Base-by-base conservation (phyloP, 2,113 vertebrate species). In the Scortum barcoo region DNA sequence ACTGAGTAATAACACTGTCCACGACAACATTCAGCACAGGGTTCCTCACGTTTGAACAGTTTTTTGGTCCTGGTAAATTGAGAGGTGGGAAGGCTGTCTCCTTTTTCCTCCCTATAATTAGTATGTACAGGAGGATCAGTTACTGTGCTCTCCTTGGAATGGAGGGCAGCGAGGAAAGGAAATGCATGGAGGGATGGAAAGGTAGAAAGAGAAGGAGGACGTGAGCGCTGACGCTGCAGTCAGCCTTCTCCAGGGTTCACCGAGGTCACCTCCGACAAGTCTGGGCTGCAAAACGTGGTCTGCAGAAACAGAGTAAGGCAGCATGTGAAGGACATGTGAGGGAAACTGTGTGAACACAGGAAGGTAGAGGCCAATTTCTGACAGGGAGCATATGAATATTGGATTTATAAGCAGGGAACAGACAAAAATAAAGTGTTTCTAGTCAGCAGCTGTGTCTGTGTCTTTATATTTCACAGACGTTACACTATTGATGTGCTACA, bases 51-150 rank as follows among this genome's bases (percentile, higher is more conserved):
- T 60, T 72, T 72, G 20, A 68, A 51, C 62, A 72, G 20, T 61
- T 68, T 84, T 36, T 88, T 83, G 86, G 83, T 81, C 69, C 73
- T 28, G 36, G 54, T 71, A 70, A 73, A 74, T 14, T 24, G 7
- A 75, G 67, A 73, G n/a, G 71, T 70, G 80, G 62, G 72, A 30
- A 80, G 30, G 46, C 50, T 11, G 42, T 78, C 33, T 83, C 80
- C 33, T 46, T 38, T 66, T 61, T 48, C 71, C 51, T 33, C 40
- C 56, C 90, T 81, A 83, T 81, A 90, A 79, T 86, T 86, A 91
- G 90, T 72, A 68, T 65, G 81, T 48, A 80, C 72, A 80, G 81
- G 84, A 92, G 86, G 88, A 89, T 92, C 84, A 63, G 85, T 92
- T 92, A 88, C 87, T 83, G 79, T 57, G 57, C 54, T 70, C 74